Percentiles rank a stretch among this genome's conserved stretches.
Conservation (phyloP, 2,797 vertebrate species). For the Aldrovandia affinis region DNA sequence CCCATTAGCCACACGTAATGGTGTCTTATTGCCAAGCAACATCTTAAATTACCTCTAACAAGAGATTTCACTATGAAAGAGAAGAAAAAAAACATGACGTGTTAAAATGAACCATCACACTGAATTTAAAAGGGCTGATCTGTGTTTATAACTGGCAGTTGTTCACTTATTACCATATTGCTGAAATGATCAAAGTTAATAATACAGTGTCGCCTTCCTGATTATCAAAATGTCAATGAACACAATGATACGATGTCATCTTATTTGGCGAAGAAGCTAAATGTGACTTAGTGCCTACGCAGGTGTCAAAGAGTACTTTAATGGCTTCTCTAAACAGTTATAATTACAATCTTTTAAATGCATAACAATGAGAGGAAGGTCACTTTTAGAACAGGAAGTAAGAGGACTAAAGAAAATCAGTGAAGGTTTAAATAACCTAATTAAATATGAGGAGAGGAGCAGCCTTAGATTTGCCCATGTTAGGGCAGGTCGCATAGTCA, state of each 20-base stretch:
- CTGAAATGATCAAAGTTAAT: conserved; percentile 58
- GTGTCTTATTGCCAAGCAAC: conserved; percentile 67
- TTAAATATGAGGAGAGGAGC: not conserved
- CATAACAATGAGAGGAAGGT: not conserved
- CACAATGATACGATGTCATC: conserved; percentile 42
- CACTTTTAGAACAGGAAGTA: not conserved
- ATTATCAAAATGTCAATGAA: conserved; percentile 48
- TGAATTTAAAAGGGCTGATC: conserved; percentile 62
- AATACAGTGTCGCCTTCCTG: conserved; percentile 50
- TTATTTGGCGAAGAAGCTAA: conserved; percentile 40
- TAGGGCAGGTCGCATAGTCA: not conserved
- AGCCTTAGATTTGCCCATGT: not conserved
- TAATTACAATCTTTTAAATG: not conserved
- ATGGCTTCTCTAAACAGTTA: no score
- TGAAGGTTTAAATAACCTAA: not conserved
- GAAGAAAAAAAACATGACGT: conserved; percentile 40
- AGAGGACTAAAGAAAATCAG: not conserved
- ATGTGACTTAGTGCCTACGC: conserved; percentile 13
- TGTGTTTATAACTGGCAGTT: conserved; percentile 52
- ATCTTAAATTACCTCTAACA: conserved; percentile 70
- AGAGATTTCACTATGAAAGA: conserved; percentile 59
- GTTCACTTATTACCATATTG: conserved; percentile 63
- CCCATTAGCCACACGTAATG: conserved; percentile 72
- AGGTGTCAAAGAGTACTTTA: not conserved
- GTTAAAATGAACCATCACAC: conserved; percentile 62